These are phyloP conservation scores for Troides aeacus DNA, from an alignment of 2,888 invertebrate species.

Conservation along the genomic window DNA sequence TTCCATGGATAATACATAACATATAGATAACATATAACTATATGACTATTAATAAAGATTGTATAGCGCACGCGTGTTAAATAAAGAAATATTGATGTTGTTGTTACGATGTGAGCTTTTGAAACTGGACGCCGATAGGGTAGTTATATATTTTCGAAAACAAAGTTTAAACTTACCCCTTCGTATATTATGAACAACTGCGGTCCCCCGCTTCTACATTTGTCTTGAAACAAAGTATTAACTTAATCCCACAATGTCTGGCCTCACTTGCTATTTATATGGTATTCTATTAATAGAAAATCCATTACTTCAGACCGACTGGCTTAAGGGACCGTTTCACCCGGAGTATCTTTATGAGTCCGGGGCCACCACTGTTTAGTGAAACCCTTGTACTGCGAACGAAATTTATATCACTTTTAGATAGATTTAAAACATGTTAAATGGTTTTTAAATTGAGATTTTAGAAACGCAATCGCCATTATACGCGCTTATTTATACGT, in stretches of 20 bases:
- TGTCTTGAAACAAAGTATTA: constrained; percentile 29
- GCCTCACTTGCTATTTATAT: constrained; percentile 23
- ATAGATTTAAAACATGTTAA: constrained; percentile 3
- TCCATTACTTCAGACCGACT: constrained; percentile 27
- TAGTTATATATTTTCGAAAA: not conserved
- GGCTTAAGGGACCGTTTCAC: constrained; percentile 21
- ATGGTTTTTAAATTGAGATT: not conserved
- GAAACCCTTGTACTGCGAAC: constrained; percentile 6
- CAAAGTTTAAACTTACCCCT: constrained; percentile 11
- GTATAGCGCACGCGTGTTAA: too few species aligned
- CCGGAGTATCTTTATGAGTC: constrained; percentile 20
- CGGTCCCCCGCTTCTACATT: constrained; percentile 17
- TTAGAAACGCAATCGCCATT: not conserved
- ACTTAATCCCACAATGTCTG: constrained; percentile 30
- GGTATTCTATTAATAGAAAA: constrained; percentile 27
- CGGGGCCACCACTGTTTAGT: constrained; percentile 18
- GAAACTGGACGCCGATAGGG: not conserved
- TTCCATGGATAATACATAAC: too few species aligned
- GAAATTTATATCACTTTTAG: constrained; percentile 24
- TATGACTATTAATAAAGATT: too few species aligned
- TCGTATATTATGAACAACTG: constrained; percentile 19
- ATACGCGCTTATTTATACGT: too few species aligned
- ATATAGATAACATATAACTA: too few species aligned
- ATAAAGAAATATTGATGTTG: too few species aligned
- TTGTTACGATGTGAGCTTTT: not conserved